Percentiles rank a stretch among this genome's conserved stretches.
phyloP scores from a whole-genome alignment of 2,113 vertebrate species.

The Fulica atra region DNA sequence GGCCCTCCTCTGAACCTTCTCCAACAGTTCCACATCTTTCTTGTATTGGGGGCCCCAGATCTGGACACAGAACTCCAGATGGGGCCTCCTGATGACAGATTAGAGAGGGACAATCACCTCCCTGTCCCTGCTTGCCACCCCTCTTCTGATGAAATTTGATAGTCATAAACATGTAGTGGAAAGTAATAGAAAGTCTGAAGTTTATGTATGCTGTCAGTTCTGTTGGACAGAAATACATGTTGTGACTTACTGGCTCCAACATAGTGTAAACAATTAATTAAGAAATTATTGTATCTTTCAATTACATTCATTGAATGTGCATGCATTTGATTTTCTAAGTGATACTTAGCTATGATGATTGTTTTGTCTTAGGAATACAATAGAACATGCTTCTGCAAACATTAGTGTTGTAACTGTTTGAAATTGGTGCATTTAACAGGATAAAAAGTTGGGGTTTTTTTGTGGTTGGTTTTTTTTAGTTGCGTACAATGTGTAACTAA shows the following conservation, averaged over 20 bases:
- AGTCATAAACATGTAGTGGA: background rate
- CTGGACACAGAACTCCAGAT: no score
- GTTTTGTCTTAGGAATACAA: background rate
- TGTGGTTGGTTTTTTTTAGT: background rate
- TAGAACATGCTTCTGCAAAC: background rate
- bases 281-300: background rate
- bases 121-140: no score
- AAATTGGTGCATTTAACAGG: background rate
- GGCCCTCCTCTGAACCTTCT: no score
- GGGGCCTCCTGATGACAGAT: no score
- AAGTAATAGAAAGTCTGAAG: background rate
- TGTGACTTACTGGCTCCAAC: background rate
- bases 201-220: background rate
- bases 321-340: background rate
- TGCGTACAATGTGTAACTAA: rapidly evolving
- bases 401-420: background rate
- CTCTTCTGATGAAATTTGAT: background rate
- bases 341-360: background rate
- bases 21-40: no score
- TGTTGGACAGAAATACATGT: background rate
- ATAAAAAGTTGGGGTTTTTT: background rate
- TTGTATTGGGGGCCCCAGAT: no score
- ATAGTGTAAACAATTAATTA: background rate
- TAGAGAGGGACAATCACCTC: no score
- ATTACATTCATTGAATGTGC: background rate